phyloP scores from a whole-genome alignment of 2,113 vertebrate species.

The Syngnathoides biaculeatus region DNA sequence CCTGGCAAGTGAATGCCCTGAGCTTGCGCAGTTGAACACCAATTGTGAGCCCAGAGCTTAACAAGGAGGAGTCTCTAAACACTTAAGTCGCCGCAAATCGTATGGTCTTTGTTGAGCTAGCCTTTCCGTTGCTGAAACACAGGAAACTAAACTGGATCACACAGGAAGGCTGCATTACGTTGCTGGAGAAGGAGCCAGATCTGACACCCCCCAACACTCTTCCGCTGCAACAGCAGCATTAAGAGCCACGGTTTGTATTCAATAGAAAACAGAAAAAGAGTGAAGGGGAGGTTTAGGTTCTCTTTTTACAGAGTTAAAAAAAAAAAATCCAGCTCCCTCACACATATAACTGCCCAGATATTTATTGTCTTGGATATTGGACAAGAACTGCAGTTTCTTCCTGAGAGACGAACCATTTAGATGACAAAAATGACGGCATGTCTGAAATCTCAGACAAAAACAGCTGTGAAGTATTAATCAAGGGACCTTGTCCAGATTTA shows the following conservation, averaged over 20 bases:
- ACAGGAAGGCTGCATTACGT: slow-evolving; percentile 51
- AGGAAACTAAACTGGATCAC: slow-evolving; percentile 50
- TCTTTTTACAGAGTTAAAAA: slow-evolving; percentile 9
- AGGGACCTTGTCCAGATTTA: slow-evolving; percentile 2
- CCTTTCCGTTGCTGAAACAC: slow-evolving; percentile 50
- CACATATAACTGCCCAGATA: slow-evolving; percentile 1
- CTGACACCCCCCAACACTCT: neutral
- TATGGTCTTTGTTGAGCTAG: slow-evolving; percentile 29
- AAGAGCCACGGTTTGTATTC: slow-evolving; percentile 20
- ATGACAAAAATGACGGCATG: slow-evolving; percentile 11
- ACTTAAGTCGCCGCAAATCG: slow-evolving; percentile 24
- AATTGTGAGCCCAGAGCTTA: slow-evolving; percentile 16
- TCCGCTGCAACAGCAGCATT: slow-evolving; percentile 4
- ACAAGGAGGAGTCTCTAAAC: neutral
- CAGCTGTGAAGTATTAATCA: slow-evolving; percentile 32
- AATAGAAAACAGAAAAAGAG: slow-evolving; percentile 5
- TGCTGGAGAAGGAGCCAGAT: slow-evolving; percentile 31
- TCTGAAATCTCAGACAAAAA: slow-evolving; percentile 27
- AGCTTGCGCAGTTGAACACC: neutral
- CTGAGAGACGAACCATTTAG: neutral
- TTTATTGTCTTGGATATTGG: slow-evolving; percentile 10
- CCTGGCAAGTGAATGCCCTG: neutral
- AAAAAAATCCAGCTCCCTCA: slow-evolving; percentile 13
- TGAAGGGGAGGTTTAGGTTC: neutral
- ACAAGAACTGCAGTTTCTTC: slow-evolving; percentile 15